Percentiles rank a stretch among this genome's conserved stretches.
These are phyloP conservation scores for Chionoecetes opilio DNA, from an alignment of 1,140 invertebrate genomes.

Conservation along the genomic window DNA sequence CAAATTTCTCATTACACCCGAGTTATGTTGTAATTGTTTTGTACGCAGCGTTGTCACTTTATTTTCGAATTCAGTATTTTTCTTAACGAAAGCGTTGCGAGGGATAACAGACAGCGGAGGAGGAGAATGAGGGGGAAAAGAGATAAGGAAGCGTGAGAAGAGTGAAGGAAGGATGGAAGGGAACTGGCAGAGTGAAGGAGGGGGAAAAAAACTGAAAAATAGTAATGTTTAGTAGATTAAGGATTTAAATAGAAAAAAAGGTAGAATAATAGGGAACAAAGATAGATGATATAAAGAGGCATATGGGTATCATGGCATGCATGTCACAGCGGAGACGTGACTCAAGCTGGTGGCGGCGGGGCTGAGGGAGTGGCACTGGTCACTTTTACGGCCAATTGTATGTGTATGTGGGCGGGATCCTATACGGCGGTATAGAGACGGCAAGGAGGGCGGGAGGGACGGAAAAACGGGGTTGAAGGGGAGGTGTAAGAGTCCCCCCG, in stretches of 20 bases:
- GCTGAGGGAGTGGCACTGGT: background rate
- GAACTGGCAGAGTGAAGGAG: too few species aligned
- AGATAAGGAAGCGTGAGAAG: background rate
- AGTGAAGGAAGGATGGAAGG: background rate
- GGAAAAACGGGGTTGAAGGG: background rate
- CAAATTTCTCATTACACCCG: too few species aligned
- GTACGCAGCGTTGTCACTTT: background rate
- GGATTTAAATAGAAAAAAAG: too few species aligned
- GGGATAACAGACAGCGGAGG: background rate
- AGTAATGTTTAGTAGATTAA: too few species aligned
- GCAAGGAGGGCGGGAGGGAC: background rate
- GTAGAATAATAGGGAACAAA: too few species aligned
- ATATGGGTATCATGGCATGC: too few species aligned
- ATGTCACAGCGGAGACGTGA: too few species aligned
- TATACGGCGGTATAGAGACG: background rate
- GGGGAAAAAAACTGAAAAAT: too few species aligned
- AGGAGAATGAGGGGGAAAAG: background rate
- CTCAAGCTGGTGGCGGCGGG: too few species aligned
- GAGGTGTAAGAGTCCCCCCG: background rate
- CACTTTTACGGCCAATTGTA: conserved; percentile 15
- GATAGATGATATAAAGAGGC: too few species aligned
- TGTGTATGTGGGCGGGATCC: conserved; percentile 12
- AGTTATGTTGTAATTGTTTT: too few species aligned
- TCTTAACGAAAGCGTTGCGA: background rate
- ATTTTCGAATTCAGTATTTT: background rate